Base-by-base conservation (phyloP, 2,113 vertebrate genomes). In the Solenodon paradoxus region DNA sequence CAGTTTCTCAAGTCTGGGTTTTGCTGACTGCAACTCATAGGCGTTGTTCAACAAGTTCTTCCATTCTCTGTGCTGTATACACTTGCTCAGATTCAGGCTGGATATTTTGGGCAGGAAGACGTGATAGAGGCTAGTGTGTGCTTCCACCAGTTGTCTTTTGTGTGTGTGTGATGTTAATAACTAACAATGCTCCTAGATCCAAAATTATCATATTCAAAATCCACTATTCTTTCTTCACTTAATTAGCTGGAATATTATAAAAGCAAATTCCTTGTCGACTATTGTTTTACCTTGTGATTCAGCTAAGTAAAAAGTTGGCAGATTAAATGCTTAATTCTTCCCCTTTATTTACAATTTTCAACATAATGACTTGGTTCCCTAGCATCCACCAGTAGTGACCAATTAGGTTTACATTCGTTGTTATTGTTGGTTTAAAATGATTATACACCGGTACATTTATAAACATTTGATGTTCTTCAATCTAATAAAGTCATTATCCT, bases 171-270 rank as follows among this genome's bases (percentile, higher is more conserved):
- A 75, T 82, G 13, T 80, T 47, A 90, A 49, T 17, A 69, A 13
- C 22, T 71, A 51, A n/a, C 24, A 20, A 63, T 22, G 15, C 4
- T 35, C 53, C 45, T 63, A 69, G 9, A 86, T 77, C 20, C 45
- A 77, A 86, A 92, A 71, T 26, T 47, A n/a, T 61, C 30, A 93
- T 85, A 77, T 64, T 86, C 74, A 55, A 90, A 87, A 63, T 74
- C 42, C 40, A 87, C 20, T 72, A 30, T 30, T 92, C 66, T 78
- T 53, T 78, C 53, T 90, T 77, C 16, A 32, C 42, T 88, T 49
- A 81, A n/a, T 49, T 38, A 77, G 86, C 26, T 79, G 49, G 38
- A 42, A 87, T 59, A 49, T 40, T 51, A 55, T 95, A 32, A 84
- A 88, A 47, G 57, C 61, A 79, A 80, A 51, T 0, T 64, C 17